Evolutionary conservation across 2,113 vertebrate genomes (phyloP).

Genomic region (Laterallus jamaicensis): DNA sequence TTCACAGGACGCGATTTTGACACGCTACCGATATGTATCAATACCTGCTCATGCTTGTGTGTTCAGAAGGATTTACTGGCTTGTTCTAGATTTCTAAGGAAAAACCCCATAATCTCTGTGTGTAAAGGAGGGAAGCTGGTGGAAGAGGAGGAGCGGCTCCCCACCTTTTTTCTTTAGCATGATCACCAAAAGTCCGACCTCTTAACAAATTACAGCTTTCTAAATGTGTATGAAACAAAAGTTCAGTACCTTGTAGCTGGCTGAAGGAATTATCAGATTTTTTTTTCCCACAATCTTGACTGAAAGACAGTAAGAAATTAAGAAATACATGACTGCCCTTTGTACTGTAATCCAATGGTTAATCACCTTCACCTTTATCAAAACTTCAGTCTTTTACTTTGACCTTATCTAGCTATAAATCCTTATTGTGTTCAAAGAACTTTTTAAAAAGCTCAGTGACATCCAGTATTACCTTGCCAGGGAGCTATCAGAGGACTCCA

Average conservation of each 20-base stretch:
- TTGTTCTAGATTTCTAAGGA: background rate
- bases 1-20: background rate
- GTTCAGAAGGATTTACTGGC: background rate
- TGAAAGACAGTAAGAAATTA: background rate
- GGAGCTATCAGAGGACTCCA: background rate
- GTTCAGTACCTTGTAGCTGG: background rate
- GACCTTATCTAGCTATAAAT: background rate
- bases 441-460: background rate
- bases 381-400: background rate
- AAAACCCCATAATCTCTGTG: background rate
- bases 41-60: background rate
- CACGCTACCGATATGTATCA: too few species aligned
- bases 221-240: background rate
- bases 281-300: background rate
- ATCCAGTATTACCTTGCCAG: background rate
- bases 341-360: background rate
- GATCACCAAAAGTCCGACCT: rapidly evolving
- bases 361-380: background rate
- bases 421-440: background rate
- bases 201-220: background rate
- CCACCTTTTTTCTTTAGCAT: background rate
- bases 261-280: background rate
- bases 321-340: background rate
- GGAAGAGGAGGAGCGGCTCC: background rate
- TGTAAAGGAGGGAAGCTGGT: background rate